These are phyloP conservation scores for Athetis lepigone DNA, from an alignment of 2,888 invertebrate genomes.

Conservation along the genomic window DNA sequence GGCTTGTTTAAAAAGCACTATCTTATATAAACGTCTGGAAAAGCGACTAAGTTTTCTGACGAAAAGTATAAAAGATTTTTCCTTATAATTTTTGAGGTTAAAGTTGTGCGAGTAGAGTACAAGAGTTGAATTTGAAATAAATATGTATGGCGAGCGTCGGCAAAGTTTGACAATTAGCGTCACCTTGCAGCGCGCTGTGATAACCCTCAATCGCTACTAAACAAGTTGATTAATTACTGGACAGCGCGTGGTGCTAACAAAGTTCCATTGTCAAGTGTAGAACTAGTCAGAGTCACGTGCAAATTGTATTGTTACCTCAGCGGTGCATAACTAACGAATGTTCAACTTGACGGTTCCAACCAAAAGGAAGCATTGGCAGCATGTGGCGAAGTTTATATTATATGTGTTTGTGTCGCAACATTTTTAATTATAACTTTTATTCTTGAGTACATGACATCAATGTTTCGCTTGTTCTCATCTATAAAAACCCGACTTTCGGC, in stretches of 20 bases:
- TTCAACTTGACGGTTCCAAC: constrained; percentile 33
- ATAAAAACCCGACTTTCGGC: background rate
- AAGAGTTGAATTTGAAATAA: constrained; percentile 48
- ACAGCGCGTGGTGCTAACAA: constrained; percentile 68
- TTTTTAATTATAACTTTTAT: constrained; percentile 10
- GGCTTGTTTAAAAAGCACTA: constrained; percentile 66
- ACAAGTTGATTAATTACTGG: constrained; percentile 83
- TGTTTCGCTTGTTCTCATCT: too few species aligned
- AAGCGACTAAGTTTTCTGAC: constrained; percentile 22
- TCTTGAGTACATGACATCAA: too few species aligned
- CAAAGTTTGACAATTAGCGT: constrained; percentile 81
- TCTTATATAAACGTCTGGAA: constrained; percentile 53
- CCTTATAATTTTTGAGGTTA: constrained; percentile 6
- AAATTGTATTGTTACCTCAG: constrained; percentile 47
- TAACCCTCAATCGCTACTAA: constrained; percentile 76
- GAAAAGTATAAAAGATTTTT: constrained; percentile 12
- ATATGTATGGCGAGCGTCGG: constrained; percentile 63
- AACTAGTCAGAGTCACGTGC: constrained; percentile 56
- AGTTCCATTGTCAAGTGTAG: constrained; percentile 73
- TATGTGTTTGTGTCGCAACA: constrained; percentile 10
- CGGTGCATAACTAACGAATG: constrained; percentile 40
- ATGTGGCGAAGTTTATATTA: constrained; percentile 29
- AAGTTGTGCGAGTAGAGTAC: constrained; percentile 12
- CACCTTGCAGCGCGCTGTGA: constrained; percentile 68
- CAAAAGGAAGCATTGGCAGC: constrained; percentile 24